Conservation (phyloP, 2,888 invertebrate genomes). For the Rhogogaster chlorosoma region DNA sequence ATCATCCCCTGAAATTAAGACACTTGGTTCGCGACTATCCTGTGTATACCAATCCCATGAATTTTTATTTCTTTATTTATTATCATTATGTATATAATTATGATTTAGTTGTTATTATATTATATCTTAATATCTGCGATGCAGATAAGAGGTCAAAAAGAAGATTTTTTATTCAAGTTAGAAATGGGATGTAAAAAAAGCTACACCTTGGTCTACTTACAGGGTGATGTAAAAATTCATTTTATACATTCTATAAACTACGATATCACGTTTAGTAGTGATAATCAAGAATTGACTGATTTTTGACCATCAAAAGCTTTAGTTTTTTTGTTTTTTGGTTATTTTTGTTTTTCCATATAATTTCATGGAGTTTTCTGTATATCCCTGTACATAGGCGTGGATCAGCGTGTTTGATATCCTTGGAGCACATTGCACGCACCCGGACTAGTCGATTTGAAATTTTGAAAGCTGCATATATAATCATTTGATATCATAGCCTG, state of each 20-base stretch:
- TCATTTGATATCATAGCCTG: conserved; percentile 24
- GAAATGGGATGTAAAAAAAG: background rate
- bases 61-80: background rate
- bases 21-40: too few species aligned
- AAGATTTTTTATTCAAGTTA: background rate
- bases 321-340: background rate
- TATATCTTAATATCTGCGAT: background rate
- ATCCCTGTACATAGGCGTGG: background rate
- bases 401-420: conserved; percentile 36
- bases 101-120: background rate
- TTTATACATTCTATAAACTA: background rate
- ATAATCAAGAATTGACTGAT: background rate
- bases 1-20: background rate
- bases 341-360: background rate
- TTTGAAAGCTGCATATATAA: conserved; percentile 24
- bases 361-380: background rate
- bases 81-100: background rate
- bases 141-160: background rate
- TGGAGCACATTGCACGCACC: conserved; percentile 45
- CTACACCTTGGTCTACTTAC: background rate
- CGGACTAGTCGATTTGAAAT: conserved; percentile 35
- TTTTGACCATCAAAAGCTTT: background rate
- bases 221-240: background rate
- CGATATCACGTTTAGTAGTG: too few species aligned
- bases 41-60: too few species aligned